Evolutionary conservation across 2,113 vertebrate species (phyloP).

Genomic region (Dunckerocampus dactyliophorus): DNA sequence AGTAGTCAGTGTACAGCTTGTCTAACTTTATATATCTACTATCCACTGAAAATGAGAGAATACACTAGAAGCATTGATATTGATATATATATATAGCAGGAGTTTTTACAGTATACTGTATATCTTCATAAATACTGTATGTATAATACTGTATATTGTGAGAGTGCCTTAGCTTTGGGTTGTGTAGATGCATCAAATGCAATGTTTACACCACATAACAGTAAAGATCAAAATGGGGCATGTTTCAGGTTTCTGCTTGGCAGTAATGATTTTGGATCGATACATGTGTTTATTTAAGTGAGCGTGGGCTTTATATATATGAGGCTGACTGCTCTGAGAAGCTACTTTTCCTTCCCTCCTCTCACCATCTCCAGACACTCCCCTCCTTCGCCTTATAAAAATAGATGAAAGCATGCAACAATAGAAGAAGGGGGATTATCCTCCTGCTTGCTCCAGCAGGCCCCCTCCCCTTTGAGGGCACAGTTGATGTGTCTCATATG

Average conservation of each 20-base stretch:
- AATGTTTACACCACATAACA: not conserved
- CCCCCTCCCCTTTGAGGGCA: conserved; percentile 40
- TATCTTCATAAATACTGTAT: no score
- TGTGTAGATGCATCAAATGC: not conserved
- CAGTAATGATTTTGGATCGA: conserved; percentile 1
- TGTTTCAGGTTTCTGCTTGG: not conserved
- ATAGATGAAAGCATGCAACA: conserved; percentile 66
- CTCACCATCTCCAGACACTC: not conserved
- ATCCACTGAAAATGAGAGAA: no score
- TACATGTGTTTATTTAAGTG: conserved; percentile 3
- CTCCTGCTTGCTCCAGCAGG: conserved; percentile 22
- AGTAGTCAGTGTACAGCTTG: no score
- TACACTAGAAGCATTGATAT: no score
- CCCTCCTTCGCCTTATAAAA: conserved; percentile 50
- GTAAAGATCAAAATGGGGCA: not conserved
- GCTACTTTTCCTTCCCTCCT: conserved; percentile 39
- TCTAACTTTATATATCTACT: no score
- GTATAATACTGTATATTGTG: no score
- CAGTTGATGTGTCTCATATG: conserved; percentile 54
- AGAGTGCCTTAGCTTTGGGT: no score
- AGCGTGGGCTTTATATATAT: not conserved
- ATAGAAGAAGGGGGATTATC: conserved; percentile 58
- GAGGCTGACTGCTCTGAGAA: conserved; percentile 21
- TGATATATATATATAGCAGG: no score
- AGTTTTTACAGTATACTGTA: no score